Conservation (phyloP, 2,888 invertebrate genomes). For the Tipula lateralis region DNA sequence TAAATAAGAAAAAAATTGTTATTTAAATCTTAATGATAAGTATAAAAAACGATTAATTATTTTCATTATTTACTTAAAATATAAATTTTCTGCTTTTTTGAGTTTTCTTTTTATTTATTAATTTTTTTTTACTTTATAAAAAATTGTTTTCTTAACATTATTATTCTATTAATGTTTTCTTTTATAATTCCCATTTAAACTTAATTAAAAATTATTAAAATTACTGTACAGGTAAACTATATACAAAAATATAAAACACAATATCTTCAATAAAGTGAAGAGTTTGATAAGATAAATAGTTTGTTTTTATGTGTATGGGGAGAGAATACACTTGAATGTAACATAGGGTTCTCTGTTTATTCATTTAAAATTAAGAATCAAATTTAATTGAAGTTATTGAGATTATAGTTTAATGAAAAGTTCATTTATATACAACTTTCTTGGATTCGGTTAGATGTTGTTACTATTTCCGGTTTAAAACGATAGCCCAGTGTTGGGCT, state of each 20-base stretch:
- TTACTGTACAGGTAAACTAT: not conserved
- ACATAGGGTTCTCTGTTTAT: not conserved
- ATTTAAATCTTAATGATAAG: not conserved
- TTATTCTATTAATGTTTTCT: not conserved
- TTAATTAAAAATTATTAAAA: not conserved
- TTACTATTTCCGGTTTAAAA: slow-evolving; percentile 78
- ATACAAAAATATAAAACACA: not conserved
- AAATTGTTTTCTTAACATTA: not conserved
- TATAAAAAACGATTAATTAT: slow-evolving; percentile 19
- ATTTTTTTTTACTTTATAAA: not conserved
- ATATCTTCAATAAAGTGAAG: not conserved
- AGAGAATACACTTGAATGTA: too few relatives aligned
- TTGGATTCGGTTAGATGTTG: slow-evolving; percentile 81
- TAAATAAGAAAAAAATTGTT: not conserved
- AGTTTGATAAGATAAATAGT: not conserved
- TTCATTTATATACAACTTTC: slow-evolving; percentile 80
- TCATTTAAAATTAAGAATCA: not conserved
- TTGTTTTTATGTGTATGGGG: not conserved
- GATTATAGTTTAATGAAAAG: slow-evolving; percentile 29
- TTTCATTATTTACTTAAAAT: not conserved
- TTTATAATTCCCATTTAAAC: not conserved
- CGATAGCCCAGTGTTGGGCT: slow-evolving; percentile 63
- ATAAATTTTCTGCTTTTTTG: not conserved
- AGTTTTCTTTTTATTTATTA: not conserved
- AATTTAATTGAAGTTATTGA: slow-evolving; percentile 25